Conservation (phyloP, 37 sponge, comb jelly and placozoan species). For the Bolinopsis microptera region DNA sequence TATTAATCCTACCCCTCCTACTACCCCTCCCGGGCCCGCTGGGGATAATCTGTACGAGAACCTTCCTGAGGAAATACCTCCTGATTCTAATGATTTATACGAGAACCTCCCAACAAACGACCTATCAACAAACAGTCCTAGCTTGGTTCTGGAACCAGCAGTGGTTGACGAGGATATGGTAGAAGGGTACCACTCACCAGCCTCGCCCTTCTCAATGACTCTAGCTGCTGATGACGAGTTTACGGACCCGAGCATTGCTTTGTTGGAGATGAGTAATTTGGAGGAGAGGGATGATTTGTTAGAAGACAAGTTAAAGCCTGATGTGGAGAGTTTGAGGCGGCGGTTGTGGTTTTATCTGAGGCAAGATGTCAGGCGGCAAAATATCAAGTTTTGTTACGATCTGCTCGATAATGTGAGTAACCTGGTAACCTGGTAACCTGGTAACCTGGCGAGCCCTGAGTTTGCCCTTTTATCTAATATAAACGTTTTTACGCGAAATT, state of each 20-base stretch:
- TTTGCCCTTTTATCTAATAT: too few relatives aligned
- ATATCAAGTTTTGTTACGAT: conserved; percentile 37
- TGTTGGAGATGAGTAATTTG: conserved; percentile 55
- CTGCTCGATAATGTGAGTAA: conserved; percentile 32
- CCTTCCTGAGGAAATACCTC: neutral
- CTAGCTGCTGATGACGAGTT: neutral
- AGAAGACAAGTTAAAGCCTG: conserved; percentile 27
- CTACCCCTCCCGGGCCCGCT: neutral
- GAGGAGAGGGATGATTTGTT: conserved; percentile 26
- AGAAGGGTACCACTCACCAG: neutral
- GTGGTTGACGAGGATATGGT: neutral
- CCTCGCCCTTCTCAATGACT: neutral
- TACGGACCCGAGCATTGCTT: neutral
- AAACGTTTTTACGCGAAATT: too few relatives aligned
- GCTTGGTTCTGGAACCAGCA: too few relatives aligned
- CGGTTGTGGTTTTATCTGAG: conserved; percentile 45
- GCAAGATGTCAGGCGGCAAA: conserved; percentile 19
- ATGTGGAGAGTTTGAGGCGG: conserved; percentile 10
- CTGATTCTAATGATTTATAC: neutral
- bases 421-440: too few relatives aligned
- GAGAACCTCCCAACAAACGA: neutral
- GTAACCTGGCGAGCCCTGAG: too few relatives aligned
- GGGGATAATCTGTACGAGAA: neutral
- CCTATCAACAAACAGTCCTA: neutral
- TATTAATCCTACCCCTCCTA: conserved; percentile 7